Conservation (phyloP, 2,797 vertebrate genomes). For the Sarcoramphus papa region DNA sequence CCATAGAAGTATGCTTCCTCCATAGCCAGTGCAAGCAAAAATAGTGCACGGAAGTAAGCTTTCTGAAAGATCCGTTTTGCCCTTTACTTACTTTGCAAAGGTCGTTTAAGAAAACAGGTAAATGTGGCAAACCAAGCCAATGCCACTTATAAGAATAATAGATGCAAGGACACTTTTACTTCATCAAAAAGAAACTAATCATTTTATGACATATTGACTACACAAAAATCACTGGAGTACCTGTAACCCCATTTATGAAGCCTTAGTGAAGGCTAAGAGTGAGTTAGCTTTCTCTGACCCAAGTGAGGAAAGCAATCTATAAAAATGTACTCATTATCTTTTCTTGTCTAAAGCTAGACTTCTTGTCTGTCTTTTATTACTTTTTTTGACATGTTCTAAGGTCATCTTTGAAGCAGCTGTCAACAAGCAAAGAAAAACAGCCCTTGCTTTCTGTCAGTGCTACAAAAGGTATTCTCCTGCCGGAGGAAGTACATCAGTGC, state of each 20-base stretch:
- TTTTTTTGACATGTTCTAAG: background rate
- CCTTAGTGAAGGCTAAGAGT: background rate
- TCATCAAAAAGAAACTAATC: background rate
- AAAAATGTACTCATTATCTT: background rate
- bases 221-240: background rate
- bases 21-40: background rate
- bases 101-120: background rate
- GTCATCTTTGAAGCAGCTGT: background rate
- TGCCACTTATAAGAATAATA: rapidly evolving
- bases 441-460: background rate
- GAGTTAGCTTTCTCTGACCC: background rate
- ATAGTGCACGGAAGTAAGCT: background rate
- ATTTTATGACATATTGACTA: background rate
- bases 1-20: background rate
- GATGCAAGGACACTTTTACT: rapidly evolving
- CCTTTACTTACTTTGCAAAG: background rate
- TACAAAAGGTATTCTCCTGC: background rate
- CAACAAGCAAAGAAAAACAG: background rate
- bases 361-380: background rate
- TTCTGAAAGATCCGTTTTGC: background rate
- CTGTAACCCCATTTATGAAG: background rate
- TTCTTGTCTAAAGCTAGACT: background rate
- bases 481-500: rapidly evolving
- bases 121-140: background rate
- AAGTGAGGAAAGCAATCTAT: background rate